Base-by-base conservation (phyloP, 1,140 invertebrate species). In the Stegodyphus dumicola region DNA sequence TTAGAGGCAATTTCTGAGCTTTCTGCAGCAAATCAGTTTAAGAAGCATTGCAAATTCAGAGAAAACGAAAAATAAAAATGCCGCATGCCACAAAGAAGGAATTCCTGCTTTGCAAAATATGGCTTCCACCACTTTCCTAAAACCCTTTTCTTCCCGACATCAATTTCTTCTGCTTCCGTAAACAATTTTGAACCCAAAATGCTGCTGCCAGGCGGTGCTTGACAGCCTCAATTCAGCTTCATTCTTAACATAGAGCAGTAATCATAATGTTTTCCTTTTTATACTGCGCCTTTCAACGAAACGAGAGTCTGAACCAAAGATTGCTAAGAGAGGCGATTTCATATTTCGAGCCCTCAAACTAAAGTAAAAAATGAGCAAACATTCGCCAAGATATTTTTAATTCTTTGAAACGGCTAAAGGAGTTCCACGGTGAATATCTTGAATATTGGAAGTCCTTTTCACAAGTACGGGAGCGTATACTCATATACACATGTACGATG, bases 21-120 rank as follows among this genome's bases (percentile, higher is more conserved):
- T 75, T 79, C 77, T 79, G 67, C 67, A 70, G 65, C 67, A 79
- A 79, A 79, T 79, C 77, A 79, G 70, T 79, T 79, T 79, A 70
- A 56, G 67, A 79, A 54, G 77, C 65, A 79, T 79, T 70, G 77
- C 77, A 79, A 79, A 79, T 79, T 79, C 77, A 51, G 69, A 10
- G 18, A 65, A 79, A 54, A 66, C 66, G 70, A 79, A 79, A 79
- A 79, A 66, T 11, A 53, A 56, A 79, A 70, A 33, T 67, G 48
- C 77, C 75, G 65, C 56, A 33, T 67, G 48, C 77, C 75, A 77
- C 56, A 64, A 66, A 66, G 75, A 33, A 51, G 15, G 15, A 66
- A 77, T 77, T 77, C 66, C 48, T 77, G 49, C 75, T 49, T n/a
- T 2, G 60, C 54, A 66, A 77, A 77, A 77, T 66, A 79, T 70